Percentiles rank a stretch among this genome's conserved stretches.
These are phyloP conservation scores for Xerus rutilus DNA, from an alignment of 2,797 vertebrate genomes.

Conservation along the genomic window DNA sequence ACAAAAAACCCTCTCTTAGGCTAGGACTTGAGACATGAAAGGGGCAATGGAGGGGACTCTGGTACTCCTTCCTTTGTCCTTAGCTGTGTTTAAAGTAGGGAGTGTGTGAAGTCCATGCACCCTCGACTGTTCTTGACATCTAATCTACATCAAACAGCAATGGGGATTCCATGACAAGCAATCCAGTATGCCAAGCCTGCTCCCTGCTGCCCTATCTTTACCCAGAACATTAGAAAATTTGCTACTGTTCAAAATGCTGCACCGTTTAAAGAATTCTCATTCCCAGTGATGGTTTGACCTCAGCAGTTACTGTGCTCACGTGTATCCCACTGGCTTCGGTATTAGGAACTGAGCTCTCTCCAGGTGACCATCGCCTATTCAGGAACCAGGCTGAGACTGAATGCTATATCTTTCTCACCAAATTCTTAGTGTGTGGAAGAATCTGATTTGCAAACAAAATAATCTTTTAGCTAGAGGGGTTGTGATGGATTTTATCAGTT, in stretches of 20 bases:
- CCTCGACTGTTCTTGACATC: neutral
- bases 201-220: neutral
- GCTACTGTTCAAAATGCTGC: neutral
- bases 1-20: neutral
- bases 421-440: conserved; percentile 62
- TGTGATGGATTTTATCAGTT: conserved; percentile 9
- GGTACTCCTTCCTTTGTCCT: neutral
- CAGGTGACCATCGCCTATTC: neutral
- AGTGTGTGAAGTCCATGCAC: neutral
- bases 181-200: neutral
- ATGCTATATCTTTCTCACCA: conserved; percentile 7
- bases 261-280: neutral
- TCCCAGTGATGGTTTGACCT: neutral
- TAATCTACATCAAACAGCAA: neutral
- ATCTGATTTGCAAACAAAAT: conserved; percentile 73
- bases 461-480: conserved; percentile 56
- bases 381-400: conserved; percentile 36
- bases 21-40: neutral
- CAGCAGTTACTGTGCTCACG: neutral
- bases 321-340: neutral
- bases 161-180: neutral
- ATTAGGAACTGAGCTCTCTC: neutral
- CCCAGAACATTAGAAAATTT: neutral
- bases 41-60: too few relatives aligned
- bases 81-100: neutral